A percentile compares a stretch with the other conserved stretches of the same genome.
Conservation (phyloP, 2,797 vertebrate species). For the Threskiornis aethiopicus region DNA sequence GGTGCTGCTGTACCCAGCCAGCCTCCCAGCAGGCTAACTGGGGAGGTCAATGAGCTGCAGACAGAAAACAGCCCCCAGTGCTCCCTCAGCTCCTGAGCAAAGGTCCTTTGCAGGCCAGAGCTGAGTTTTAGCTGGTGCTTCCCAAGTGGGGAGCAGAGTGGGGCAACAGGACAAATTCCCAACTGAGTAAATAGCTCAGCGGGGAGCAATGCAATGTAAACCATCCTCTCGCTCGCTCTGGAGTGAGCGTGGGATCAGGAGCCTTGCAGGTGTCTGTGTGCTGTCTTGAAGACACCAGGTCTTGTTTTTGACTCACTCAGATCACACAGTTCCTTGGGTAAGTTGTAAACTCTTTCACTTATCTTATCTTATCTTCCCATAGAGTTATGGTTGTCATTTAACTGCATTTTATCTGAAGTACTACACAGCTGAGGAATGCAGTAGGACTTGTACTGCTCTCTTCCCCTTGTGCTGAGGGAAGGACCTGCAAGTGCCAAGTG, state of each 20-base stretch:
- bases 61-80: background rate
- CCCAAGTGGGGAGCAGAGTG: background rate
- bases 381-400: background rate
- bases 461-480: background rate
- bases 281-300: background rate
- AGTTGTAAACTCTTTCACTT: slow-evolving; percentile 1
- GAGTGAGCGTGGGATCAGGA: background rate
- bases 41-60: background rate
- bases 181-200: background rate
- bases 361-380: background rate
- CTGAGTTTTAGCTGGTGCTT: background rate
- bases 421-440: slow-evolving; percentile 38
- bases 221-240: background rate
- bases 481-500: background rate
- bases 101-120: background rate
- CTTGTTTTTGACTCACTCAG: background rate
- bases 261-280: background rate
- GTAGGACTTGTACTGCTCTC: background rate
- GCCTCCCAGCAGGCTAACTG: background rate
- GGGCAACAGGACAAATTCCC: background rate
- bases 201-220: background rate
- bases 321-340: background rate
- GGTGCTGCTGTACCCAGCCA: background rate
- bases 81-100: background rate
- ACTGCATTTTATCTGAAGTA: background rate